Base-by-base conservation (phyloP, 2,888 invertebrate genomes). In the Flexamia atlantica region DNA sequence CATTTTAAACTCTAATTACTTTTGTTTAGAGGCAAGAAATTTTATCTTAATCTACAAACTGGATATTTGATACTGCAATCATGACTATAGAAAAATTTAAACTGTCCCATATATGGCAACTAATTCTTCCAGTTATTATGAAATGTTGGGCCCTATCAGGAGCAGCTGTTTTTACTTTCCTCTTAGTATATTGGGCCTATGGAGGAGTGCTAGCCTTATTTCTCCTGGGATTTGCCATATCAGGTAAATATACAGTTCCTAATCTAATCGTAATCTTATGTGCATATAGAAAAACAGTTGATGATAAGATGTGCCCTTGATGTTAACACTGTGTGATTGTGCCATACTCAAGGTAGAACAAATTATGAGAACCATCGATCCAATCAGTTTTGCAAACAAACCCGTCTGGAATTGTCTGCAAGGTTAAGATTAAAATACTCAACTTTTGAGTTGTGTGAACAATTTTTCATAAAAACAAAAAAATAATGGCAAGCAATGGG, bases 161-260 rank as follows among this genome's bases (percentile, higher is more conserved):
- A 50, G 92, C 95, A 84, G 95, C 95, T 84, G 91, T 96, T 86
- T 92, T 97, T 83, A 91, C 94, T 81, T 94, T 96, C 89, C 92
- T 97, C 88, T 89, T 97, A 86, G 91, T 96, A 70, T 97, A 95
- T 91, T 97, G 96, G 94, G 93, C 95, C 87, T 96, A 96, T 90
- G 97, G 97, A 82, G 95, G 95, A 88, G 89, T 95, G 84, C 91
- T 95, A 87, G 95, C 96, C 23, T 92, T 96, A 86, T 90, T 93
- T 50, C 92, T 97, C 82, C 92, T 97, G 85, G 91, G 93, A 86
- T 91, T 94, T 84, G 95, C 96, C 81, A 90, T 94, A 68, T 92
- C 95, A 90, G 95, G 97, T 96, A 92, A 90, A 46, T 46, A 12
- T 46, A 25, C 7, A 60, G 5, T 64, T 20, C 64, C 5, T 64